phyloP scores from a whole-genome alignment of 2,113 vertebrate species.

The Macroglossus sobrinus region DNA sequence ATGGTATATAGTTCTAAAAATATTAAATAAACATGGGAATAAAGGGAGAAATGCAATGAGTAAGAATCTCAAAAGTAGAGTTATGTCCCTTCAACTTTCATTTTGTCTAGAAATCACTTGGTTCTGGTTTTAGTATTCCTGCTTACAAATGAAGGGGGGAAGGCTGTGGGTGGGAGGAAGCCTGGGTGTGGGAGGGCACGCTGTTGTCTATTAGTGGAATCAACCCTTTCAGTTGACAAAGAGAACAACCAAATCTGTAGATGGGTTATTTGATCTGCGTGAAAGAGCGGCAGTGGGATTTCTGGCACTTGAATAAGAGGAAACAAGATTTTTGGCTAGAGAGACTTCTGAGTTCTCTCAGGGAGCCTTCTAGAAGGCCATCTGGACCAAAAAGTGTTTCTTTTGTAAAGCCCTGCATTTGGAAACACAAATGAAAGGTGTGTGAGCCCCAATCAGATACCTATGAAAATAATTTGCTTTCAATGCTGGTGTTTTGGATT shows the following conservation, averaged over 20 bases:
- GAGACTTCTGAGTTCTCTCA: slow-evolving; percentile 77
- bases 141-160: neutral
- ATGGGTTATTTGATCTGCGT: slow-evolving; percentile 69
- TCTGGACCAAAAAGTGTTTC: slow-evolving; percentile 78
- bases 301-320: slow-evolving; percentile 80
- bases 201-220: slow-evolving; percentile 21
- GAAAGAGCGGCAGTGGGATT: slow-evolving; percentile 73
- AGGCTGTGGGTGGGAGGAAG: neutral
- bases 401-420: slow-evolving; percentile 73
- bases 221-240: slow-evolving; percentile 55
- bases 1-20: neutral
- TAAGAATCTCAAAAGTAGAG: neutral
- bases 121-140: neutral
- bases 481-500: neutral
- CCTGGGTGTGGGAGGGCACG: neutral
- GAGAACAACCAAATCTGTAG: slow-evolving; percentile 62
- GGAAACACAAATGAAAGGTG: slow-evolving; percentile 74
- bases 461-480: slow-evolving; percentile 17
- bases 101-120: neutral
- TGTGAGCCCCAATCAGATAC: neutral
- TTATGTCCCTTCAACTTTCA: neutral
- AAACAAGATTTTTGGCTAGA: slow-evolving; percentile 82
- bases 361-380: slow-evolving; percentile 81
- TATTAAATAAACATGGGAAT: neutral
- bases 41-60: neutral